Percentiles rank a stretch among this genome's conserved stretches.
phyloP scores from a whole-genome alignment of 1,140 invertebrate species.

The Drosophila guanche region DNA sequence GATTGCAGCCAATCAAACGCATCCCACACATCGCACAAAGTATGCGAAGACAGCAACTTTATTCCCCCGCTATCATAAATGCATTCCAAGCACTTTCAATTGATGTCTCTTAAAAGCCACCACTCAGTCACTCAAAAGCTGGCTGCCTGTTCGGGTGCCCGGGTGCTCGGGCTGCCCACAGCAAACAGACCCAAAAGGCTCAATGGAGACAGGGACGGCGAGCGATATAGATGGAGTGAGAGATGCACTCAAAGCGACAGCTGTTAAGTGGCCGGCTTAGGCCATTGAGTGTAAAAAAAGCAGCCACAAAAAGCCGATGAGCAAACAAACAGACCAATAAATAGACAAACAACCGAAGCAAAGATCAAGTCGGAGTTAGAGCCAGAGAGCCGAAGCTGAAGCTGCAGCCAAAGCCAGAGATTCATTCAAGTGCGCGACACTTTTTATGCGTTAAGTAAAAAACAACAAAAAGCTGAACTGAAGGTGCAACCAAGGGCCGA shows the following conservation, averaged over 20 bases:
- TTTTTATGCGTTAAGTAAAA: constrained; percentile 66
- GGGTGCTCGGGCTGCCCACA: constrained; percentile 3
- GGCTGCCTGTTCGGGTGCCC: background rate
- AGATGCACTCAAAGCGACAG: constrained; percentile 52
- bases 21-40: constrained; percentile 29
- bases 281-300: constrained; percentile 55
- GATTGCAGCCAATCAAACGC: constrained; percentile 11
- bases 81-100: constrained; percentile 51
- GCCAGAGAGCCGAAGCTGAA: no score
- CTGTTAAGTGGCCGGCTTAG: constrained; percentile 72
- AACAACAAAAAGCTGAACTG: constrained; percentile 4
- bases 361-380: constrained; percentile 28
- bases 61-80: constrained; percentile 42
- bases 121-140: constrained; percentile 33
- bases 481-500: no score
- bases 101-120: constrained; percentile 45
- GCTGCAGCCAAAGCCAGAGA: constrained; percentile 26
- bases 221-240: constrained; percentile 10
- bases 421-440: constrained; percentile 66
- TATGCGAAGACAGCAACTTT: constrained; percentile 23
- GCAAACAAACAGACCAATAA: constrained; percentile 73
- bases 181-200: constrained; percentile 44
- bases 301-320: constrained; percentile 44
- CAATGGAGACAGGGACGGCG: constrained; percentile 1
- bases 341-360: constrained; percentile 76